Evolutionary conservation across 2,797 vertebrate species (phyloP).

Genomic region (Dryobates pubescens): DNA sequence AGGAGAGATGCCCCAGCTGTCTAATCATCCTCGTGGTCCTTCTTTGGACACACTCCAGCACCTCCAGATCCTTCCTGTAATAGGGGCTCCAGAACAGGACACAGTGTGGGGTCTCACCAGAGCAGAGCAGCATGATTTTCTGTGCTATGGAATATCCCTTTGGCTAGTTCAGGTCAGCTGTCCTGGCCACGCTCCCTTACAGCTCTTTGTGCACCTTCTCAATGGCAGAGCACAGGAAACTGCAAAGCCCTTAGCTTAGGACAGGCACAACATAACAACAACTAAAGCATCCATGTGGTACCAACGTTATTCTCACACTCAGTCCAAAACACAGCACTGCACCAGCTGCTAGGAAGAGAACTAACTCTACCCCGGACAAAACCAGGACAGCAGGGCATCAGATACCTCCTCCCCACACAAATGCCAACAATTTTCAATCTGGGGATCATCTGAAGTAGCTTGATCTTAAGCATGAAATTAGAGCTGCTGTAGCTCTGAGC

Average conservation of each 20-base stretch:
- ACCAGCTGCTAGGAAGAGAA: background rate
- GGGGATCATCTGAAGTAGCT: accelerated
- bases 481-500: background rate
- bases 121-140: background rate
- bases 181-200: background rate
- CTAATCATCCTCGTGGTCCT: too few relatives aligned
- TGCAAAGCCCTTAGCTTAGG: background rate
- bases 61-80: too few relatives aligned
- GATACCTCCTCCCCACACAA: background rate
- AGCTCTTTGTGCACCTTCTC: too few relatives aligned
- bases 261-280: background rate
- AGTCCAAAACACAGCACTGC: background rate
- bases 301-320: background rate
- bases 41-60: too few relatives aligned
- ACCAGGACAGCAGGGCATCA: background rate
- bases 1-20: too few relatives aligned
- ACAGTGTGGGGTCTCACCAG: too few relatives aligned
- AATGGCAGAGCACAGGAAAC: background rate
- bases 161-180: background rate
- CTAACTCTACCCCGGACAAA: background rate
- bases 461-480: background rate
- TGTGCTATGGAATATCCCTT: background rate
- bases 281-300: background rate
- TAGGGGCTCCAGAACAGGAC: too few relatives aligned
- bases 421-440: background rate